Evolutionary conservation across 2,888 invertebrate species (phyloP), one percentile per base, ranked within the genome.

Genomic region (Halocaridina rubra): DNA sequence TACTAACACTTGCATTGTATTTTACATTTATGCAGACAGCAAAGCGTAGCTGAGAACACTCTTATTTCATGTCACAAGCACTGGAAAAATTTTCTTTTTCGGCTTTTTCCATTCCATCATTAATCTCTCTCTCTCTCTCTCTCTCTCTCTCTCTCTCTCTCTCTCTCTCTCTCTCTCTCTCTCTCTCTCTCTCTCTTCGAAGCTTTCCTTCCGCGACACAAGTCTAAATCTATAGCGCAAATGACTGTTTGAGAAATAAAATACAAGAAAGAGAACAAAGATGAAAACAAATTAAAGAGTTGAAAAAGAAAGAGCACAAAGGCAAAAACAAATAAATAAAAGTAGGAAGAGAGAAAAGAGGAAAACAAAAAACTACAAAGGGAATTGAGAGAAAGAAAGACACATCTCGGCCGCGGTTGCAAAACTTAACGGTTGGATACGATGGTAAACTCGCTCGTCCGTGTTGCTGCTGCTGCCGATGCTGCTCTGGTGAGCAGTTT

Each of bases 371-470:
- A 13, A 59, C 13, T 29, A 59, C 24, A 53, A 46, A 57, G 29
- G 24, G n/a, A 1, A 33, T 5, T 3, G 39, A 10, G 13, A 33
- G 33, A 22, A 33, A 78, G 27, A 29, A 32, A 4, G 10, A 27
- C 53, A 53, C 24, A 33, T 71, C 33, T 39, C 16, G 16, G 72
- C 7, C 46, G 24, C 46, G 39, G 72, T 39, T 24, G 72, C 24
- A 74, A 16, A 19, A 46, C 72, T 33, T 74, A 74, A 46, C 72
- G 72, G 72, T 74, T 22, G 72, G 72, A 22, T 46, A 46, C 32
- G 33, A 33, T 32, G 39, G 71, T 33, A 10, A 33, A 46, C 24
- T 46, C 72, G 46, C 46, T 46, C 72, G 46, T 74, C 46, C 72
- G 27, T 24, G n/a, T n/a, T n/a, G n/a, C n/a, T n/a, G n/a, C n/a